Evolutionary conservation across 2,888 invertebrate species (phyloP).

Genomic region (Dusona sp.): DNA sequence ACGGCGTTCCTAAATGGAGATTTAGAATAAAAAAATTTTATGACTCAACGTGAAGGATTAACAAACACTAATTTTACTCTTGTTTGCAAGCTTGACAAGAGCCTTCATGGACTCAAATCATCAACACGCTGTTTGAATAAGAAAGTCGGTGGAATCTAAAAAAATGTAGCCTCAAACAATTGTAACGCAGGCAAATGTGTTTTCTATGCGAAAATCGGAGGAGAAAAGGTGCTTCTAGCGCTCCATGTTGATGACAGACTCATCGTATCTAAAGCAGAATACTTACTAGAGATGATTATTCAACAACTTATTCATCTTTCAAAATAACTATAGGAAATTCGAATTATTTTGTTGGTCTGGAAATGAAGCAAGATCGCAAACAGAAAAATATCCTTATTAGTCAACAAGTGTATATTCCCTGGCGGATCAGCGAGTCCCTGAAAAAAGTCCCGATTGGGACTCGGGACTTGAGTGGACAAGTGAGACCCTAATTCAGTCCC

Average conservation of each 20-base stretch:
- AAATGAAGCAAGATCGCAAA: slow-evolving; percentile 44
- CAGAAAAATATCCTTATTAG: neutral
- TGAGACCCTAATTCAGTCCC: too few relatives aligned
- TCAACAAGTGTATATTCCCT: neutral
- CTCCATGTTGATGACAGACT: neutral
- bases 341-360: slow-evolving; percentile 61
- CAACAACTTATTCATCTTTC: slow-evolving; percentile 44
- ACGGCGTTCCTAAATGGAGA: neutral
- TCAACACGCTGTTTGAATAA: neutral
- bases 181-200: neutral
- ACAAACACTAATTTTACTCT: neutral
- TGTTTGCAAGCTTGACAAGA: neutral
- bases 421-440: too few relatives aligned
- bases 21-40: neutral
- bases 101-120: neutral
- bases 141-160: neutral
- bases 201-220: neutral
- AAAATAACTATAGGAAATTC: slow-evolving; percentile 58
- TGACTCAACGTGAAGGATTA: neutral
- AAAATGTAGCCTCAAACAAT: neutral
- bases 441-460: too few relatives aligned
- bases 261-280: slow-evolving; percentile 49
- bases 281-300: slow-evolving; percentile 42
- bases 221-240: neutral
- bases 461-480: too few relatives aligned